phyloP scores from a whole-genome alignment of 2,113 vertebrate species.

The Gymnorhina tibicen region DNA sequence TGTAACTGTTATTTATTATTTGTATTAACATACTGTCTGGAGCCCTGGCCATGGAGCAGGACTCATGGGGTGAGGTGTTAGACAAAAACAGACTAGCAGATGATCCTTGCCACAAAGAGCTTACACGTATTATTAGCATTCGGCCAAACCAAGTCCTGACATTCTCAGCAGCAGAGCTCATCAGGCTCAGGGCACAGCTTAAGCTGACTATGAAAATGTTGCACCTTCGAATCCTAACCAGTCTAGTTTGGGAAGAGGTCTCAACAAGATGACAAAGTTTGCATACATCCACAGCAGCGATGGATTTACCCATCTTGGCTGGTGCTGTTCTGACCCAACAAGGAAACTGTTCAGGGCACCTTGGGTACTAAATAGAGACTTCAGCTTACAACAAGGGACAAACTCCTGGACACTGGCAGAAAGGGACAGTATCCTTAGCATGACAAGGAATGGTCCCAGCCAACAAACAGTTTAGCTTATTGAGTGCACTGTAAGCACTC shows the following conservation, averaged over 20 bases:
- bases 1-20: slow-evolving; percentile 58
- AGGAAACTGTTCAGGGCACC: not conserved
- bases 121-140: slow-evolving; percentile 38
- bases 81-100: slow-evolving; percentile 55
- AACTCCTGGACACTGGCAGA: not conserved
- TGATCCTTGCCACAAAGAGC: slow-evolving; percentile 30
- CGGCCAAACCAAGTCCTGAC: slow-evolving; percentile 8
- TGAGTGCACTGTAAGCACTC: not conserved
- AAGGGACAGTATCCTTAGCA: not conserved
- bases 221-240: not conserved
- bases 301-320: not conserved
- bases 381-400: not conserved
- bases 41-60: slow-evolving; percentile 13
- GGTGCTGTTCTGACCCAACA: not conserved
- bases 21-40: slow-evolving; percentile 43
- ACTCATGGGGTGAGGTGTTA: slow-evolving; percentile 39
- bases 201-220: not conserved
- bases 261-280: not conserved
- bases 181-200: not conserved
- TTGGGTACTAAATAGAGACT: not conserved
- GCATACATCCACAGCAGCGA: not conserved
- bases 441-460: not conserved
- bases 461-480: not conserved
- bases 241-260: not conserved
- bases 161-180: not conserved